phyloP scores from a whole-genome alignment of 1,140 invertebrate species.

The Meloidogyne exigua region DNA sequence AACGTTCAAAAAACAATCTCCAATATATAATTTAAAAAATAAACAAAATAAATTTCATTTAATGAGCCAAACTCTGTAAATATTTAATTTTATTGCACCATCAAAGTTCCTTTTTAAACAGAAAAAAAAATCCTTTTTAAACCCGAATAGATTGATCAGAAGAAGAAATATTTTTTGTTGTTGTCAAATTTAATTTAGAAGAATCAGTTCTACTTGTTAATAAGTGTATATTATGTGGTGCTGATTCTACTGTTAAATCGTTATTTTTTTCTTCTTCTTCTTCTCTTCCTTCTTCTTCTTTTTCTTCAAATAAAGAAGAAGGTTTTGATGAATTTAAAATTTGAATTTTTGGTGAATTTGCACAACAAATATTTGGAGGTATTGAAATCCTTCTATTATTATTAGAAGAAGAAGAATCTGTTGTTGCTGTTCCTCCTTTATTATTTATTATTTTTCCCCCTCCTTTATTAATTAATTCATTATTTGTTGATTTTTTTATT shows the following conservation, averaged over 20 bases:
- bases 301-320: background rate
- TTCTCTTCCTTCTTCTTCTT: no score
- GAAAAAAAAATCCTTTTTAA: no score
- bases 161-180: background rate
- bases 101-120: background rate
- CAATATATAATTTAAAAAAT: no score
- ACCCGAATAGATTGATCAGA: slow-evolving; percentile 59
- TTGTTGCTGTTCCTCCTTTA: slow-evolving; percentile 1
- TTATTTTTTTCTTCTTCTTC: slow-evolving; percentile 60
- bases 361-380: background rate
- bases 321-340: background rate
- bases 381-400: background rate
- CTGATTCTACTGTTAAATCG: slow-evolving; percentile 63
- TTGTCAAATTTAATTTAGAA: slow-evolving; percentile 48
- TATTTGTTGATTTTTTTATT: slow-evolving; percentile 74
- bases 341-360: background rate
- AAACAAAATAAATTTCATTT: no score
- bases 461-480: slow-evolving; percentile 68
- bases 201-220: slow-evolving; percentile 40
- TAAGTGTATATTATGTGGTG: slow-evolving; percentile 59
- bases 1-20: no score
- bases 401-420: background rate
- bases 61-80: background rate
- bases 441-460: no score
- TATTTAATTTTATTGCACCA: background rate